Evolutionary conservation across 2,113 vertebrate genomes (phyloP).

Genomic region (Scopus umbretta): DNA sequence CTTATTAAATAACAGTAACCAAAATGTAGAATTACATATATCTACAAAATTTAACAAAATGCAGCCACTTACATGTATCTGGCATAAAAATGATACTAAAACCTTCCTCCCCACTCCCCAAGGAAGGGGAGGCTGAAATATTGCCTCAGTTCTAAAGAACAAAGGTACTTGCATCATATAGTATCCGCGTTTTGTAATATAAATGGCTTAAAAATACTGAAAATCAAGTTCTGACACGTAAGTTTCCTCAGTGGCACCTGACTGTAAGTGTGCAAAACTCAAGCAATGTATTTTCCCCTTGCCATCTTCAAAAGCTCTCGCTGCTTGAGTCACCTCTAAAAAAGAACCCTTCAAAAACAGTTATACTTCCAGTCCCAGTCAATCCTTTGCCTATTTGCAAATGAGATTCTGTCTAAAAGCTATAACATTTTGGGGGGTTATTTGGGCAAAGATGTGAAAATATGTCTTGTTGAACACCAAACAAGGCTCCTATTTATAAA

Average conservation of each 20-base stretch:
- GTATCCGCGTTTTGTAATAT: not conserved
- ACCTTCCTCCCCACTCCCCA: not conserved
- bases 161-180: not conserved
- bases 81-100: not conserved
- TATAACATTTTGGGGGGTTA: not conserved
- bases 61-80: not conserved
- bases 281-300: not conserved
- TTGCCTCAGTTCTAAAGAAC: not conserved
- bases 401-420: not conserved
- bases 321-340: not conserved
- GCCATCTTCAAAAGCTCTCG: not conserved
- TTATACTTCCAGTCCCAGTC: not conserved
- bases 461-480: not conserved
- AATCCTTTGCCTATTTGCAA: not conserved
- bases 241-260: not conserved
- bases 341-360: not conserved
- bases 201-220: not conserved
- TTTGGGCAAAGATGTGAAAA: not conserved
- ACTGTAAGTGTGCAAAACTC: not conserved
- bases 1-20: not conserved
- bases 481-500: not conserved
- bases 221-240: not conserved
- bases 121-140: not conserved
- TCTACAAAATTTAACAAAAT: not conserved
- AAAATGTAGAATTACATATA: not conserved